Evolutionary conservation across 2,888 invertebrate species (phyloP).

Genomic region (Tanytarsus gracilentus): DNA sequence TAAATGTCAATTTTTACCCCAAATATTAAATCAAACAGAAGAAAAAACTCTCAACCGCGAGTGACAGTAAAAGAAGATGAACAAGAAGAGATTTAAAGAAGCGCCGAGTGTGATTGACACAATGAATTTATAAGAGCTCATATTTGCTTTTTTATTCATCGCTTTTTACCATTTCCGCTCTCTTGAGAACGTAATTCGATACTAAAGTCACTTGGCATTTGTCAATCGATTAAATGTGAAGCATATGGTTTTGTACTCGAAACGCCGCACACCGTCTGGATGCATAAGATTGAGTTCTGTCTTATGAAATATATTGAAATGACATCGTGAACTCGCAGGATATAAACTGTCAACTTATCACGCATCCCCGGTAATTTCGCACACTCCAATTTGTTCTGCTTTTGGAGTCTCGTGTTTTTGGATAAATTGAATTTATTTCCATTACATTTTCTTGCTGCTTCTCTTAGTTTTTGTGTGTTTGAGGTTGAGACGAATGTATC

Average conservation of each 20-base stretch:
- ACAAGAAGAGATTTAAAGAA: not conserved
- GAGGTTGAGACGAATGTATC: not conserved
- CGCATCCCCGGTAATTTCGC: constrained; percentile 14
- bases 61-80: not conserved
- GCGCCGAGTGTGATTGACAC: constrained; percentile 14
- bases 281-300: no score
- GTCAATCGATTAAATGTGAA: constrained; percentile 26
- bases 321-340: constrained; percentile 9
- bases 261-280: no score
- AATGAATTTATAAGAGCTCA: constrained; percentile 4
- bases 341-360: constrained; percentile 28
- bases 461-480: not conserved
- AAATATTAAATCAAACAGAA: no score
- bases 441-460: not conserved
- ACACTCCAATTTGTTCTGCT: not conserved
- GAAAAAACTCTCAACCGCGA: no score
- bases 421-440: constrained; percentile 1
- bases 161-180: not conserved
- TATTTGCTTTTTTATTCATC: not conserved
- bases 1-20: no score
- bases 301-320: not conserved
- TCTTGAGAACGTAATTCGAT: not conserved
- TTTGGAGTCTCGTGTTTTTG: not conserved
- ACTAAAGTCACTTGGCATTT: constrained; percentile 25
- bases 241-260: constrained; percentile 20